phyloP scores from a whole-genome alignment of 1,140 invertebrate genomes.

The Paramacrobiotus metropolitanus region DNA sequence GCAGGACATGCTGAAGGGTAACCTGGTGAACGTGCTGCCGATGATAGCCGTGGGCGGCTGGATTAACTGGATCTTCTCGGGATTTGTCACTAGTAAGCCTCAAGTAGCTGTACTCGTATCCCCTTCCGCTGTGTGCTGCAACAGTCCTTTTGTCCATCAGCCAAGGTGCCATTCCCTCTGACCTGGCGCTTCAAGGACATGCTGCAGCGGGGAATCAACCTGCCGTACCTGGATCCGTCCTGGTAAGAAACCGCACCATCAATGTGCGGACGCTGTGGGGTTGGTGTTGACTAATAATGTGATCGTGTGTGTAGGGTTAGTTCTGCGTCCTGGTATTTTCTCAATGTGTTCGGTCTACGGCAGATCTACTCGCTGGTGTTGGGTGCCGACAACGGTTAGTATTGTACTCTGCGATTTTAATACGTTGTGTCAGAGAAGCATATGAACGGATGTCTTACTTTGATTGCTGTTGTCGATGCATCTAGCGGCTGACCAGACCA shows the following conservation, averaged over 20 bases:
- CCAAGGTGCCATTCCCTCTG: slow-evolving; percentile 92
- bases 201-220: slow-evolving; percentile 89
- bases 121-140: neutral
- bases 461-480: neutral
- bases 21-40: slow-evolving; percentile 87
- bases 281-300: slow-evolving; percentile 7
- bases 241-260: slow-evolving; percentile 34
- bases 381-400: slow-evolving; percentile 81
- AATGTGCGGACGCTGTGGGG: too few relatives aligned
- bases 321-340: slow-evolving; percentile 97
- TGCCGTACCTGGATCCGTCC: slow-evolving; percentile 79
- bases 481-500: slow-evolving; percentile 69
- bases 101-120: neutral
- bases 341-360: slow-evolving; percentile 93
- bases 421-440: neutral
- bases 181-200: slow-evolving; percentile 96
- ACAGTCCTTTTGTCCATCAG: slow-evolving; percentile 23
- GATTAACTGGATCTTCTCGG: slow-evolving; percentile 99
- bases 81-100: slow-evolving; percentile 78
- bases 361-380: slow-evolving; percentile 93
- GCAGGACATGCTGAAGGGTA: slow-evolving; percentile 97
- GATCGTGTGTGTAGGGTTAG: slow-evolving; percentile 48
- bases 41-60: slow-evolving; percentile 97
- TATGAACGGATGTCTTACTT: neutral
- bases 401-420: neutral